Percentiles rank a stretch among this genome's conserved stretches.
phyloP scores from a whole-genome alignment of 2,113 vertebrate species.

The Pollachius pollachius region DNA sequence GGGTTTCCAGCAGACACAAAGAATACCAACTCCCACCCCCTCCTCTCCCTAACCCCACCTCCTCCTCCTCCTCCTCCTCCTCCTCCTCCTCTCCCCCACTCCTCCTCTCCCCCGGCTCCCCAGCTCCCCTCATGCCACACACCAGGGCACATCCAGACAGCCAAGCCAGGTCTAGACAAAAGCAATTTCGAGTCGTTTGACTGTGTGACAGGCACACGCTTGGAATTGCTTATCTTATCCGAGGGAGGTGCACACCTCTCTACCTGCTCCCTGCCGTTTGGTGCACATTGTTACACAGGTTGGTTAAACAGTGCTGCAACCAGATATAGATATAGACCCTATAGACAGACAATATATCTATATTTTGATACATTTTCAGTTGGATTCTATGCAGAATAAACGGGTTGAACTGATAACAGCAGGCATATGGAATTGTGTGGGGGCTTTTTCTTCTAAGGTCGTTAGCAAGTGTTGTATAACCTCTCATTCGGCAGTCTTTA shows the following conservation, averaged over 20 bases:
- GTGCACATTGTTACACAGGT: not conserved
- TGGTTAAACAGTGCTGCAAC: not conserved
- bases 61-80: not conserved
- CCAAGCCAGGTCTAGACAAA: constrained; percentile 63
- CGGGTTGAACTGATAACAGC: not conserved
- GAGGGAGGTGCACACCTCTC: not conserved
- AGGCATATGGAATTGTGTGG: too few species aligned
- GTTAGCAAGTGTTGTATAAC: too few species aligned
- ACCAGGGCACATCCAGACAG: constrained; percentile 69
- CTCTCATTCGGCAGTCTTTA: too few species aligned
- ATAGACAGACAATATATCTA: not conserved
- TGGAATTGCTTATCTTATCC: constrained; percentile 26
- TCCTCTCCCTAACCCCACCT: not conserved
- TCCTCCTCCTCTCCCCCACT: not conserved
- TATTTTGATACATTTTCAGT: not conserved
- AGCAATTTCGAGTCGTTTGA: constrained; percentile 69
- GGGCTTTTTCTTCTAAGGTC: too few species aligned
- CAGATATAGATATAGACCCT: not conserved
- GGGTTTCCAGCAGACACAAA: constrained; percentile 65
- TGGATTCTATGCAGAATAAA: not conserved
- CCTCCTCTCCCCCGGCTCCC: constrained; percentile 24
- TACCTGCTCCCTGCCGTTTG: constrained; percentile 7
- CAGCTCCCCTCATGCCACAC: constrained; percentile 64
- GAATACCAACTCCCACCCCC: constrained; percentile 36
- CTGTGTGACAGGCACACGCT: constrained; percentile 46